Conservation (phyloP, 2,797 vertebrate species). For the Garrulus glandarius region DNA sequence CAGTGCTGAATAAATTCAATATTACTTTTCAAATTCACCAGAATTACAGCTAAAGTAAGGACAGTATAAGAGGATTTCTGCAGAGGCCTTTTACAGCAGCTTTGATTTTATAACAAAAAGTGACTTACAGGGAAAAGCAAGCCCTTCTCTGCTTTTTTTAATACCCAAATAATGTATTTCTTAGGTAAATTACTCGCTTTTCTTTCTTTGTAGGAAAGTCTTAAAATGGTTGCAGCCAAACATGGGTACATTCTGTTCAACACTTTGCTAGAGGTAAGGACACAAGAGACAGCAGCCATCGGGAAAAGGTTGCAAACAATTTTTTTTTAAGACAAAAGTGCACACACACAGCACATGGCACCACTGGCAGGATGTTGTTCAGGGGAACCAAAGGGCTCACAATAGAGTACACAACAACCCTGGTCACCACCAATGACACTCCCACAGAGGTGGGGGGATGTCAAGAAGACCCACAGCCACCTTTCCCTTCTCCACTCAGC, state of each 20-base stretch:
- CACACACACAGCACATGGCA: not conserved
- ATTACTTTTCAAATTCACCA: not conserved
- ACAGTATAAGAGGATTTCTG: not conserved
- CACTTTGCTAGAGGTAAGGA: constrained; percentile 85
- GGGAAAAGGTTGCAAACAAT: not conserved
- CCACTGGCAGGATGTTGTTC: not conserved
- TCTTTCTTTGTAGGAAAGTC: constrained; percentile 74
- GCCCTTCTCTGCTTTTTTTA: not conserved
- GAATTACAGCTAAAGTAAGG: not conserved
- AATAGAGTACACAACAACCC: not conserved
- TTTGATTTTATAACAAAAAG: not conserved
- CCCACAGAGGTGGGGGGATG: too few relatives aligned
- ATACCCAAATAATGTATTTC: not conserved
- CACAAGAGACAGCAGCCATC: not conserved
- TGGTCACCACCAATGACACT: not conserved
- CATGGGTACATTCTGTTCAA: constrained; percentile 83
- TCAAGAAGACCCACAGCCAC: not conserved
- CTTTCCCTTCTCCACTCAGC: not conserved
- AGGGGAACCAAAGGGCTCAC: not conserved
- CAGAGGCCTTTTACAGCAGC: not conserved
- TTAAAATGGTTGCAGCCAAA: constrained; percentile 78
- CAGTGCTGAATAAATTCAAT: not conserved
- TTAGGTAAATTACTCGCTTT: not conserved
- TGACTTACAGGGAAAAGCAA: not conserved
- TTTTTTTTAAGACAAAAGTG: not conserved